Evolutionary conservation across 2,797 vertebrate species (phyloP).

Genomic region (Sarcoramphus papa): DNA sequence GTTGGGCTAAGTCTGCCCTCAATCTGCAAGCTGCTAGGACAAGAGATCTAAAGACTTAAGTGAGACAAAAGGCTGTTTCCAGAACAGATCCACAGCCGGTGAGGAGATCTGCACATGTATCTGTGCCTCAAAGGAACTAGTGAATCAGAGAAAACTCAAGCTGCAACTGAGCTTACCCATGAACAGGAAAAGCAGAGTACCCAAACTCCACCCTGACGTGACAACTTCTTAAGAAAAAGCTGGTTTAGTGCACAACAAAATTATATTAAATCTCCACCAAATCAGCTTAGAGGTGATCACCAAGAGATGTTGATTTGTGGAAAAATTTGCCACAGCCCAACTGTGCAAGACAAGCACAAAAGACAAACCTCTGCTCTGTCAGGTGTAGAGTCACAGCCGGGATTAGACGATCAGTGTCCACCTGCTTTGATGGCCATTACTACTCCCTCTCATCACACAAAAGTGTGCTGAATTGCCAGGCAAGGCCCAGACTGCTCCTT

Average conservation of each 20-base stretch:
- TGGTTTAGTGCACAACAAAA: not conserved
- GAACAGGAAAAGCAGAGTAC: not conserved
- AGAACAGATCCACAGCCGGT: not conserved
- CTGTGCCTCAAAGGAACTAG: not conserved
- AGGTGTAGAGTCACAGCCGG: not conserved
- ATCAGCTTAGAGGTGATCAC: not conserved
- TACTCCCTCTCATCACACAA: not conserved
- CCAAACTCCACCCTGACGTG: not conserved
- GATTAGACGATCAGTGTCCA: not conserved
- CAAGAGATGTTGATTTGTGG: not conserved
- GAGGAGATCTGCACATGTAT: not conserved
- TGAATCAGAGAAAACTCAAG: not conserved
- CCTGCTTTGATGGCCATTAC: accelerated
- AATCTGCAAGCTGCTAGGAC: not conserved
- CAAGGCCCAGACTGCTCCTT: not conserved
- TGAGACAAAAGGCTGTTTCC: not conserved
- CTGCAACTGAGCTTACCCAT: not conserved
- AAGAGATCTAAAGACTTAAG: not conserved
- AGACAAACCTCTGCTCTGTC: not conserved
- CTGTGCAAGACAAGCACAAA: not conserved
- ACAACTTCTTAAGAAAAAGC: not conserved
- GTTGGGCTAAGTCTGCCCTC: not conserved
- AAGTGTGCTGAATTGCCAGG: not conserved
- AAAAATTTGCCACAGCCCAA: not conserved
- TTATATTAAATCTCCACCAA: not conserved